Conservation (phyloP, 2,888 invertebrate genomes). For the Lasioglossum lativentre region DNA sequence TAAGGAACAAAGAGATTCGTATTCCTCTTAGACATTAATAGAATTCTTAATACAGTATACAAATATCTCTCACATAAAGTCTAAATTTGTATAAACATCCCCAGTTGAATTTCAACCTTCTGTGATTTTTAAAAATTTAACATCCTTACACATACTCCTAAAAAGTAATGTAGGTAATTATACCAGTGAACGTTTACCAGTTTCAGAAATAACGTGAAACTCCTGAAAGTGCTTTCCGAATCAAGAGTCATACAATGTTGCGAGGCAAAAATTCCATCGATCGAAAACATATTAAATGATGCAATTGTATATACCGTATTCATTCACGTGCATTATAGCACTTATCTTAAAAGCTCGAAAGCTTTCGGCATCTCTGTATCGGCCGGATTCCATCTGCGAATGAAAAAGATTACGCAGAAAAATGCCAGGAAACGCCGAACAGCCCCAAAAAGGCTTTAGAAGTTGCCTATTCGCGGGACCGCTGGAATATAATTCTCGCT, state of each 20-base stretch:
- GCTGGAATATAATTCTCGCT: conserved; percentile 32
- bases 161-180: not conserved
- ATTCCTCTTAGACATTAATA: too few species aligned
- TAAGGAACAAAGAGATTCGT: too few species aligned
- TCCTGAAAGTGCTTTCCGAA: not conserved
- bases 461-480: conserved; percentile 14
- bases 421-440: conserved; percentile 46
- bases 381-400: conserved; percentile 58
- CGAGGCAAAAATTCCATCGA: conserved; percentile 16
- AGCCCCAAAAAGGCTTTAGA: conserved; percentile 41
- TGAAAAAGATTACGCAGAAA: conserved; percentile 64
- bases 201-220: not conserved
- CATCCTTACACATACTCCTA: not conserved
- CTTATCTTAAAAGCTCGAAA: conserved; percentile 72
- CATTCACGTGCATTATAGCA: conserved; percentile 64
- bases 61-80: too few species aligned
- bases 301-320: conserved; percentile 42
- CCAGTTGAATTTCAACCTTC: too few species aligned
- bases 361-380: conserved; percentile 60
- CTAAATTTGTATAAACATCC: too few species aligned
- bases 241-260: not conserved
- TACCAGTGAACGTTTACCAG: not conserved
- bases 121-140: too few species aligned
- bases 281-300: conserved; percentile 29
- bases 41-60: too few species aligned